Conservation (phyloP, 2,113 vertebrate species). For the Ginglymostoma cirratum region DNA sequence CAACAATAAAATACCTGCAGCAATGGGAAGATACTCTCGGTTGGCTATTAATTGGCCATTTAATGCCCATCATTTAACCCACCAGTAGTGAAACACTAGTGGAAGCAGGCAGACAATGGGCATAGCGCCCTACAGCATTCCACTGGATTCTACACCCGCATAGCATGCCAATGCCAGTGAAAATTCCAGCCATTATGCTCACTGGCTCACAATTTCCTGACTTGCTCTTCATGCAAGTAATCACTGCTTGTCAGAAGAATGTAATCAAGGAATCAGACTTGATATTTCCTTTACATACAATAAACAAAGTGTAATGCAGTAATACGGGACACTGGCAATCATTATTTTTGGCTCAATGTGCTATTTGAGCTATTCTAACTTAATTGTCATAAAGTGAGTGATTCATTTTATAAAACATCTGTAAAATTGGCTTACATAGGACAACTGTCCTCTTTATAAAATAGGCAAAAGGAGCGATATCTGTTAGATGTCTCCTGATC, state of each 20-base stretch:
- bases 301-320: not conserved
- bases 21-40: no score
- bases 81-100: no score
- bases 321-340: not conserved
- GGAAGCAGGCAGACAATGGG: no score
- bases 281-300: not conserved
- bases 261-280: conserved; percentile 5
- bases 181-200: not conserved
- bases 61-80: no score
- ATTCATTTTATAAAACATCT: not conserved
- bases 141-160: no score
- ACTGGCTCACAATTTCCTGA: not conserved
- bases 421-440: not conserved
- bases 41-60: no score
- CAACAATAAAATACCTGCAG: no score
- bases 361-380: not conserved
- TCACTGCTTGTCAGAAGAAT: not conserved
- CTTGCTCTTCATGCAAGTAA: not conserved
- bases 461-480: not conserved
- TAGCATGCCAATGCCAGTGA: no score
- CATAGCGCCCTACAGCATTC: no score
- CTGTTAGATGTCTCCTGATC: not conserved
- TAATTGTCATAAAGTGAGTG: not conserved
- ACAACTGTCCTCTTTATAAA: not conserved
- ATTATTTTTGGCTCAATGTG: not conserved